Evolutionary conservation across 2,113 vertebrate genomes (phyloP).

Genomic region (Amblyornis subalaris): DNA sequence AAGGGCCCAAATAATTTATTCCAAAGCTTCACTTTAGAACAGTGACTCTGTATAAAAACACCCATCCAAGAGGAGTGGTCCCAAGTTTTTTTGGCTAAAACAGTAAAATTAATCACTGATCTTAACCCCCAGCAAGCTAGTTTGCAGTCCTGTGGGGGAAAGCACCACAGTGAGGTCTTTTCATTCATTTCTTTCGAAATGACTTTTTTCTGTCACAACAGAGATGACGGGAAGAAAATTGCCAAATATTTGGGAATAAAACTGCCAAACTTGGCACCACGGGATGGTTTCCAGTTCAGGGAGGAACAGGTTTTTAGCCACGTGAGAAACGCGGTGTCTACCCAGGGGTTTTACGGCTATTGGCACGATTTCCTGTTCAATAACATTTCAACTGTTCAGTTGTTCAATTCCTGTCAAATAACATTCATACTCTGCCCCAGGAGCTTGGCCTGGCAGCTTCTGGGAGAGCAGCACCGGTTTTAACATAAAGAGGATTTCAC

Average conservation of each 20-base stretch:
- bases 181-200: not conserved
- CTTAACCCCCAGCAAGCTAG: not conserved
- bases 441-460: not conserved
- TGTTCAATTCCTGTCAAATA: no score
- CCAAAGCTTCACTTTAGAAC: not conserved
- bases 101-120: not conserved
- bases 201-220: not conserved
- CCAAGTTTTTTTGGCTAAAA: not conserved
- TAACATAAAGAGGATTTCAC: not conserved
- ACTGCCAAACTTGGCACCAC: not conserved
- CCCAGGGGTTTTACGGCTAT: accelerated
- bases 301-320: not conserved
- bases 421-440: no score
- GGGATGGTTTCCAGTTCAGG: not conserved
- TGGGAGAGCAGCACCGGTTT: not conserved
- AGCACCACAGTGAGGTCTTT: not conserved
- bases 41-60: accelerated
- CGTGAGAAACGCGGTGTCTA: not conserved
- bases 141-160: not conserved
- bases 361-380: not conserved
- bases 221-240: not conserved
- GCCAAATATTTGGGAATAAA: not conserved
- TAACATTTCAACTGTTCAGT: no score
- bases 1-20: not conserved
- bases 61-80: accelerated